phyloP scores from a whole-genome alignment of 2,888 invertebrate species.

The Camptogramma bilineatum region DNA sequence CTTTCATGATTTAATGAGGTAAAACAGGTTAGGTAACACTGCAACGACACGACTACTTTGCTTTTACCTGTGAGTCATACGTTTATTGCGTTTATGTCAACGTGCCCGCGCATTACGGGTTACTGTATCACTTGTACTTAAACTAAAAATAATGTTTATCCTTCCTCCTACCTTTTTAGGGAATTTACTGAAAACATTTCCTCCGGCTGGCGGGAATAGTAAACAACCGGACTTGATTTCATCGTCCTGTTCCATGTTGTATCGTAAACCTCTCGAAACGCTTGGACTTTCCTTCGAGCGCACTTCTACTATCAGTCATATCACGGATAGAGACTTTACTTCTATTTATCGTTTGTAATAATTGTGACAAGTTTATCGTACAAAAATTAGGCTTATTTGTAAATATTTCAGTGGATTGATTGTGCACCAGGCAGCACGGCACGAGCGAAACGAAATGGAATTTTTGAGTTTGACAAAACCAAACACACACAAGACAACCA shows the following conservation, averaged over 20 bases:
- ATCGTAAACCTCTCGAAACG: slow-evolving; percentile 46
- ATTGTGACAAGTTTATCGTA: background rate
- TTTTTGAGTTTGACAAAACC: slow-evolving; percentile 1
- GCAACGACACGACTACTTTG: slow-evolving; percentile 28
- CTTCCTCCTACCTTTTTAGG: slow-evolving; percentile 87
- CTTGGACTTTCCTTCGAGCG: slow-evolving; percentile 10
- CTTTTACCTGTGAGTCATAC: slow-evolving; percentile 48
- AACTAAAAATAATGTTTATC: slow-evolving; percentile 19
- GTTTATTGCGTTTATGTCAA: slow-evolving; percentile 42
- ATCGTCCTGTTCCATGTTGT: slow-evolving; percentile 89
- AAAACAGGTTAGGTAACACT: slow-evolving; percentile 40
- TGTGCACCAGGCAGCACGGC: background rate
- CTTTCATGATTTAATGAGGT: slow-evolving; percentile 28
- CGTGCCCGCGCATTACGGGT: slow-evolving; percentile 27
- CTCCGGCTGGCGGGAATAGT: slow-evolving; percentile 89
- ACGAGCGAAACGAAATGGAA: background rate
- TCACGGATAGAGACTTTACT: slow-evolving; percentile 8
- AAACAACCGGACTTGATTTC: slow-evolving; percentile 91
- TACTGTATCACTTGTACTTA: slow-evolving; percentile 2
- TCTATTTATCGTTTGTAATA: background rate
- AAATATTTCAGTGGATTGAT: background rate
- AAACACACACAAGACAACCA: background rate
- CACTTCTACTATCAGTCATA: slow-evolving; percentile 19
- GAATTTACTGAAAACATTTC: slow-evolving; percentile 89
- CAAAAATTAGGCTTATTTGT: background rate